Percentiles rank a stretch among this genome's conserved stretches.
Evolutionary conservation across 2,797 vertebrate genomes (phyloP).

Genomic region (Thripadectes ignobilis): DNA sequence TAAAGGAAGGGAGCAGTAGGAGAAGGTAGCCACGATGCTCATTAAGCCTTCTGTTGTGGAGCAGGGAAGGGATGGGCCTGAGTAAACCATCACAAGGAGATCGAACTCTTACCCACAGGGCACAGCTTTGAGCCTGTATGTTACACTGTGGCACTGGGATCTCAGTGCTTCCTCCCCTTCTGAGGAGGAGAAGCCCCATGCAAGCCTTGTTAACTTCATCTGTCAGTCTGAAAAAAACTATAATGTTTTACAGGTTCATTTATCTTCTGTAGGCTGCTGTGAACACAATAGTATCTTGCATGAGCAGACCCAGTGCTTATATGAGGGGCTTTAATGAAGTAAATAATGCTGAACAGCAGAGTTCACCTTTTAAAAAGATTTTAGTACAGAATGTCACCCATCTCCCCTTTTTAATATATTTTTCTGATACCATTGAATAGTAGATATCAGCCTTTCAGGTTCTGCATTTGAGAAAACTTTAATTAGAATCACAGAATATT

Average conservation of each 20-base stretch:
- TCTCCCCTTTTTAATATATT: not conserved
- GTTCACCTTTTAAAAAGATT: not conserved
- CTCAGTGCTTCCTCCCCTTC: not conserved
- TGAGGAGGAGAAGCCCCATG: not conserved
- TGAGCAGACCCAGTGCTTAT: not conserved
- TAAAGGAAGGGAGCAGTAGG: not conserved
- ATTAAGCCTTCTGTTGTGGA: not conserved
- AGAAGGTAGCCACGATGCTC: not conserved
- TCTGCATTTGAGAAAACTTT: not conserved
- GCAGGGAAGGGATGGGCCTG: not conserved
- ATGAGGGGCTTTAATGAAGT: not conserved
- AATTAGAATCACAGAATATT: conserved; percentile 10
- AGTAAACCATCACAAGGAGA: not conserved
- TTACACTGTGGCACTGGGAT: not conserved
- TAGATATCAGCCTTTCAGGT: not conserved
- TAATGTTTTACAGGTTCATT: not conserved
- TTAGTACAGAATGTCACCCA: not conserved
- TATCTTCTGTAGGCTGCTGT: not conserved
- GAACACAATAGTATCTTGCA: not conserved
- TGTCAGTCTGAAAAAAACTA: not conserved
- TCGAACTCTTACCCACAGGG: not conserved
- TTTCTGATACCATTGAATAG: not conserved
- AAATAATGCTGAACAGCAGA: conserved; percentile 9
- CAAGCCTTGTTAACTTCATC: not conserved
- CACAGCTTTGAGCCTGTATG: not conserved